Conservation (phyloP, 2,113 vertebrate species). For the Melanerpes aurifrons region DNA sequence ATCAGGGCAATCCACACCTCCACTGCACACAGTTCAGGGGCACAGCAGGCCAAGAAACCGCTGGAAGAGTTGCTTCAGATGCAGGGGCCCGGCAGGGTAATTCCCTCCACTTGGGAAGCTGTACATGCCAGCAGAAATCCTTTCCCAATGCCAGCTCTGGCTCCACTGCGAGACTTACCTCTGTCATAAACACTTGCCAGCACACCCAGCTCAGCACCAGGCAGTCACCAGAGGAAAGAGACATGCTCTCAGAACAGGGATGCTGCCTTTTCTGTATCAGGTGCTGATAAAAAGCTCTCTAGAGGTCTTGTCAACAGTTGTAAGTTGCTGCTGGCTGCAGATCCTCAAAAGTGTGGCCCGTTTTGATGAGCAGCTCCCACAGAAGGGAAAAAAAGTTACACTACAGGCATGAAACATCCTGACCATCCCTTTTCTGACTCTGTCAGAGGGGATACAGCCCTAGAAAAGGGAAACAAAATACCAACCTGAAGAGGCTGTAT, state of each 20-base stretch:
- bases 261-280: neutral
- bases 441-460: neutral
- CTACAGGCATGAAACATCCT: neutral
- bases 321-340: neutral
- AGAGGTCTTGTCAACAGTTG: constrained; percentile 44
- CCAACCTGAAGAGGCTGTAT: neutral
- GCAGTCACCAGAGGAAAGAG: neutral
- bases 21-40: neutral
- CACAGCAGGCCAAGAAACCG: neutral
- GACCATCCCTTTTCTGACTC: neutral
- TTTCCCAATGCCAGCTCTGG: neutral
- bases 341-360: neutral
- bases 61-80: constrained; percentile 7
- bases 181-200: neutral
- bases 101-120: neutral
- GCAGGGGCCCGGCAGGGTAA: neutral
- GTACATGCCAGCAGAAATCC: neutral
- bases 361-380: neutral
- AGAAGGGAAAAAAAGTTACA: neutral
- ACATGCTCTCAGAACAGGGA: neutral
- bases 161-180: neutral
- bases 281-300: constrained; percentile 5
- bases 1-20: neutral
- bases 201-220: neutral
- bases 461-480: neutral